A percentile compares a stretch with the other conserved stretches of the same genome.
Conservation (phyloP, 1,140 invertebrate species). For the Oryzaephilus surinamensis region DNA sequence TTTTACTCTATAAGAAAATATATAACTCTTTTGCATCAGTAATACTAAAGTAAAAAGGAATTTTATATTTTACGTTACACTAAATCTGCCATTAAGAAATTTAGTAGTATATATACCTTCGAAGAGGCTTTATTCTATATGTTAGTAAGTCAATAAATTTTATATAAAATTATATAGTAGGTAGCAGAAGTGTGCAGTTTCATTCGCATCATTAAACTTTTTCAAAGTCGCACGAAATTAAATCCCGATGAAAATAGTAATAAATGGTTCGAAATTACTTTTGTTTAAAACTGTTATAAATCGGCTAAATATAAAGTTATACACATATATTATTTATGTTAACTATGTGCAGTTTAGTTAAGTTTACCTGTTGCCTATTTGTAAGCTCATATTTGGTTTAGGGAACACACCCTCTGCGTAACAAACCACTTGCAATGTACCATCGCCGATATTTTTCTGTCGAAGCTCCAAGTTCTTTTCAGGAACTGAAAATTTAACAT, state of each 20-base stretch:
- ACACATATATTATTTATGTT: too few species aligned
- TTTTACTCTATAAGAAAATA: not conserved
- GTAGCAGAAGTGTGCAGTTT: too few species aligned
- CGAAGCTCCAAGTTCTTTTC: constrained; percentile 42
- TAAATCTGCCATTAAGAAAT: too few species aligned
- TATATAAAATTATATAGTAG: too few species aligned
- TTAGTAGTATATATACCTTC: too few species aligned
- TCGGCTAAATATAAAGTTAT: too few species aligned
- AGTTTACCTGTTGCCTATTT: constrained; percentile 38
- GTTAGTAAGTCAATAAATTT: too few species aligned
- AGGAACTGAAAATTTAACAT: constrained; percentile 40
- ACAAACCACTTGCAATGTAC: constrained; percentile 42
- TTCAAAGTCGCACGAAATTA: not conserved
- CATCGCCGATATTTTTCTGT: constrained; percentile 36
- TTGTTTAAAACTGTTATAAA: constrained; percentile 6
- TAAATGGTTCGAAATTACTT: constrained; percentile 4
- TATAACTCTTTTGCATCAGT: too few species aligned
- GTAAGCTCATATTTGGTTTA: constrained; percentile 41
- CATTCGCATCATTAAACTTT: too few species aligned
- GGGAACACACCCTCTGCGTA: constrained; percentile 44
- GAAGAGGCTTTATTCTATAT: too few species aligned
- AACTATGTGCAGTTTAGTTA: constrained; percentile 11
- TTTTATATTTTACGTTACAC: too few species aligned
- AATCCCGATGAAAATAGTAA: constrained; percentile 3
- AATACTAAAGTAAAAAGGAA: too few species aligned